These are phyloP conservation scores for Tor tambroides DNA, from an alignment of 2,113 vertebrate genomes.

Conservation along the genomic window DNA sequence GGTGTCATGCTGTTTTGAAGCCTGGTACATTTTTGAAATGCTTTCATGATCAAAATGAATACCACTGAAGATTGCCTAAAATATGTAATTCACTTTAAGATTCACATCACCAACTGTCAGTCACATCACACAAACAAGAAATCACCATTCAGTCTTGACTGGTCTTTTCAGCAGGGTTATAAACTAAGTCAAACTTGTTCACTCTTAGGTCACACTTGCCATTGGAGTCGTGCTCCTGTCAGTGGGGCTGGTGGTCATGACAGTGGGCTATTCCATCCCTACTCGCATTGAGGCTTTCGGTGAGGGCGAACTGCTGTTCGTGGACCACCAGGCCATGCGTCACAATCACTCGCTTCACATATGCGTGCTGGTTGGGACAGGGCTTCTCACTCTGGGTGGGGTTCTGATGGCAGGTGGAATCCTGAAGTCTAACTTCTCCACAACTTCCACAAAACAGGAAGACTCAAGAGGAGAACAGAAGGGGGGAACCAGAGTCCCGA, in stretches of 20 bases:
- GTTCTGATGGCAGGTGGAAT: slow-evolving; percentile 81
- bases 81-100: neutral
- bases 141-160: neutral
- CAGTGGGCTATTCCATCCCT: slow-evolving; percentile 84
- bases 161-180: neutral
- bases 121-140: neutral
- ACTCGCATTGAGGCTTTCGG: slow-evolving; percentile 91
- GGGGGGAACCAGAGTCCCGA: slow-evolving; percentile 50
- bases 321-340: slow-evolving; percentile 84
- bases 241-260: slow-evolving; percentile 83
- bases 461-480: slow-evolving; percentile 62
- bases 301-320: slow-evolving; percentile 87
- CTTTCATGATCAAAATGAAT: neutral
- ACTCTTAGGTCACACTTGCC: slow-evolving; percentile 85
- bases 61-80: neutral
- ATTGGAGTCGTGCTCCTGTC: slow-evolving; percentile 81
- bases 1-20: neutral
- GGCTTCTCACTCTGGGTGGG: slow-evolving; percentile 87
- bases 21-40: neutral
- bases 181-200: neutral
- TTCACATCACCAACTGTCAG: neutral
- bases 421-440: slow-evolving; percentile 83
- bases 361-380: slow-evolving; percentile 83
- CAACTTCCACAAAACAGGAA: slow-evolving; percentile 82
- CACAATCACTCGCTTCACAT: slow-evolving; percentile 86